Base-by-base conservation (phyloP, 92 coral and sea anemone genomes). In the Parazoanthus darwini region DNA sequence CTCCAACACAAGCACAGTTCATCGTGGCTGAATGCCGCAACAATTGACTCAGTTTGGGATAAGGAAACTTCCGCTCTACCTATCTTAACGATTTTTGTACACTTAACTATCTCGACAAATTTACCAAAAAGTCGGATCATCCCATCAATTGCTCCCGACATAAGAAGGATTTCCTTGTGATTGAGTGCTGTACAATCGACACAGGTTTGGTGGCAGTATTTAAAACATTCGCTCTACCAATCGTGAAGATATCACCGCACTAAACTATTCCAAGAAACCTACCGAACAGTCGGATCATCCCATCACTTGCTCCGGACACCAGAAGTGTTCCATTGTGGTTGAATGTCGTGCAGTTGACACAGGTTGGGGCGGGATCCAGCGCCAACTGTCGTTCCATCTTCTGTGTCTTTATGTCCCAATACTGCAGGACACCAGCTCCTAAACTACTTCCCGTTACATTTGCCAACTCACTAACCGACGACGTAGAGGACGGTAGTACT, bases 281-380 rank as follows among this genome's bases (percentile, higher is more conserved):
- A 51, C 59, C 59, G 16, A 54, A 54, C 58, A 74, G 48, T 44
- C 99, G 92, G 56, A 97, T 97, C 98, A 94, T 92, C 76, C 99
- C 98, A 81, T 97, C 99, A 85, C 98, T 93, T 67, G 94, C 99
- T 23, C 99, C 99, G 37, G 99, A 92, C 59, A 97, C 95, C 59
- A 96, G 94, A 22, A 97, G 91, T 22, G 97, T 97, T 39, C 98
- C 99, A 89, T 97, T 97, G 88, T 97, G 99, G 72, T 97, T 97
- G 90, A 92, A 97, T 36, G 98, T 94, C 36, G 96, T 97, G 72
- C 99, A 97, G 91, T 95, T 97, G 78, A 97, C 91, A 63, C 99
- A 96, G 26, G 96, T 93, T 33, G 94, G 92, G 3, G 91, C 85
- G 26, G 94, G 93, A 39, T 96, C 99, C 50, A 96, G 59, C 23